A percentile compares a stretch with the other conserved stretches of the same genome.
Evolutionary conservation across 2,888 invertebrate genomes (phyloP).

Genomic region (Chrysopilus asiliformis): DNA sequence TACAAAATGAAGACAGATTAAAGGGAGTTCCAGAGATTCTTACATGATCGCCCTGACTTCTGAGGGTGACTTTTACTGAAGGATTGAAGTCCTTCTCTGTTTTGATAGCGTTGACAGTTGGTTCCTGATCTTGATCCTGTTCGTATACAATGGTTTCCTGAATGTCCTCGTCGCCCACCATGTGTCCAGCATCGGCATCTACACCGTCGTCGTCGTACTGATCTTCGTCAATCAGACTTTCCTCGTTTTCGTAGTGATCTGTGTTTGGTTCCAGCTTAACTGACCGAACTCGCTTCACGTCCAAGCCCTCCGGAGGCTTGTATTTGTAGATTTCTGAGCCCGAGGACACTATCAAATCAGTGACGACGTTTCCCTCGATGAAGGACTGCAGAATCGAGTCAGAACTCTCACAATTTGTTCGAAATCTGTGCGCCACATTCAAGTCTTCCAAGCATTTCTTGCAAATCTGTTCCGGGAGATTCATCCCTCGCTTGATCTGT

Average conservation of each 20-base stretch:
- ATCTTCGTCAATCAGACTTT: slow-evolving; percentile 2
- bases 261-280: slow-evolving; percentile 7
- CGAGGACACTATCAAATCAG: slow-evolving; percentile 13
- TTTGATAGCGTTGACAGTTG: too few relatives aligned
- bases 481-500: slow-evolving; percentile 18
- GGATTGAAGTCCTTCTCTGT: too few relatives aligned
- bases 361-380: slow-evolving; percentile 16
- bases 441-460: slow-evolving; percentile 26
- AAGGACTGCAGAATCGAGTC: slow-evolving; percentile 26
- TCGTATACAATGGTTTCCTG: too few relatives aligned
- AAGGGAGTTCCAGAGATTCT: too few relatives aligned
- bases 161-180: too few relatives aligned
- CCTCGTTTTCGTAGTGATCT: slow-evolving; percentile 2
- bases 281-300: slow-evolving; percentile 19
- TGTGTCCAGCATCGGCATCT: neutral
- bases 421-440: slow-evolving; percentile 28
- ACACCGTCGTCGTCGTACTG: slow-evolving; percentile 1
- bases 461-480: slow-evolving; percentile 31
- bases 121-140: too few relatives aligned
- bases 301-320: slow-evolving; percentile 22
- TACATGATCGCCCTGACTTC: too few relatives aligned
- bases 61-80: too few relatives aligned
- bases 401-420: slow-evolving; percentile 29
- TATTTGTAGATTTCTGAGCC: slow-evolving; percentile 17
- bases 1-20: too few relatives aligned